These are phyloP conservation scores for Rutilus rutilus DNA, from an alignment of 2,113 vertebrate species.

Conservation along the genomic window DNA sequence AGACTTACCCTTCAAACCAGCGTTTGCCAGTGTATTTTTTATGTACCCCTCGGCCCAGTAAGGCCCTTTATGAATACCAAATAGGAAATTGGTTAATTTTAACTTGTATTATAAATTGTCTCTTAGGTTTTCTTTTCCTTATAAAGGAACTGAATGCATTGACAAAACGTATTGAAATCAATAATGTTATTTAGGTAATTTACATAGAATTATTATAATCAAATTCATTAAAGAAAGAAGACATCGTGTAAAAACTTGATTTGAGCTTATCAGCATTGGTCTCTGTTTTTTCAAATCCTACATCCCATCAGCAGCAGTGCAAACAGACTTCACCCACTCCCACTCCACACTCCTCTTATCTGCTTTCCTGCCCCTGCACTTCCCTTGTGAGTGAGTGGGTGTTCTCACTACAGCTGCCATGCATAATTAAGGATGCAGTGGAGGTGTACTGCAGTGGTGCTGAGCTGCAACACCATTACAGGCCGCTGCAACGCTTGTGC, in stretches of 20 bases:
- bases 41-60: not conserved
- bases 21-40: not conserved
- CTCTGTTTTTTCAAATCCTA: conserved; percentile 38
- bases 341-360: conserved; percentile 12
- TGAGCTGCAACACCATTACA: conserved; percentile 31
- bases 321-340: conserved; percentile 35
- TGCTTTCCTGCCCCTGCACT: conserved; percentile 42
- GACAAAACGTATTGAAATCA: not conserved
- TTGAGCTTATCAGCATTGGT: not conserved
- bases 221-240: not conserved
- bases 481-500: not conserved
- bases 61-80: not conserved
- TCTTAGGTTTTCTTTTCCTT: not conserved
- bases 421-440: conserved; percentile 68
- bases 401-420: conserved; percentile 65
- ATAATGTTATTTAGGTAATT: not conserved
- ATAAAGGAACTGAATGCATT: not conserved
- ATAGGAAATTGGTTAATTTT: not conserved
- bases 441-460: conserved; percentile 54
- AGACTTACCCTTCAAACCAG: not conserved
- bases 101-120: not conserved
- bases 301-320: conserved; percentile 38
- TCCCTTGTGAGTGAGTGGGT: conserved; percentile 45
- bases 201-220: too few species aligned
- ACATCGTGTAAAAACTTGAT: not conserved